Evolutionary conservation across 1,140 invertebrate species (phyloP), one percentile per base, ranked within the genome.

Genomic region (Bombus pascuorum): DNA sequence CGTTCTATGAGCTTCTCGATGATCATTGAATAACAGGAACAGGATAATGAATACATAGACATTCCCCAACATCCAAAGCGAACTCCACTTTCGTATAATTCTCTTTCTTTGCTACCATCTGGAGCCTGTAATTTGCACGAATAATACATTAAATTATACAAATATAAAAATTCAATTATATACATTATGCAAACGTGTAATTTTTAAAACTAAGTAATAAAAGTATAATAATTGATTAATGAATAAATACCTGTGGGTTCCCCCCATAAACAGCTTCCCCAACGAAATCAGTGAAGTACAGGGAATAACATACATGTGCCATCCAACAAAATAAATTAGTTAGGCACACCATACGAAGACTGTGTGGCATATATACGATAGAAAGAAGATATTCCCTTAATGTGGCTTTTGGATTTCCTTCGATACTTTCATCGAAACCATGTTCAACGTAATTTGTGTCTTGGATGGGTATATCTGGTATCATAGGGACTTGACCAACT

Each of bases 321-420:
- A 99, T 99, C 99, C 99, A 99, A 92, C 98, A 99, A 94, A 99
- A 99, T 1, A 99, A 96, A 95, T 99, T 99, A 1, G 98, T 99
- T 6, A 99, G 86, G 92, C 99, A 99, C 2, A 99, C 96, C 89
- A 98, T 97, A 13, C 97, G 96, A 81, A 99, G 95, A 4, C 98
- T 98, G 83, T 96, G 95, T 0, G 99, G 98, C 98, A 99, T 99
- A 80, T 97, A 96, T 0, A 99, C 92, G 47, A 99, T 99, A 8
- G 98, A 99, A 77, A 96, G 95, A 18, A 99, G 95, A 94, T 99
- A 99, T 89, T 98, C 97, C 44, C 91, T 91, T 2, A 98, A 90
- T 0, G 97, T 96, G 25, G 95, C 94, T 79, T 95, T 94, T 9
- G 95, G 93, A 85, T 95, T 94, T 3, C 13, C 81, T 28, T 91